Conservation (phyloP, 1,140 invertebrate species). For the Drosophila pachea region DNA sequence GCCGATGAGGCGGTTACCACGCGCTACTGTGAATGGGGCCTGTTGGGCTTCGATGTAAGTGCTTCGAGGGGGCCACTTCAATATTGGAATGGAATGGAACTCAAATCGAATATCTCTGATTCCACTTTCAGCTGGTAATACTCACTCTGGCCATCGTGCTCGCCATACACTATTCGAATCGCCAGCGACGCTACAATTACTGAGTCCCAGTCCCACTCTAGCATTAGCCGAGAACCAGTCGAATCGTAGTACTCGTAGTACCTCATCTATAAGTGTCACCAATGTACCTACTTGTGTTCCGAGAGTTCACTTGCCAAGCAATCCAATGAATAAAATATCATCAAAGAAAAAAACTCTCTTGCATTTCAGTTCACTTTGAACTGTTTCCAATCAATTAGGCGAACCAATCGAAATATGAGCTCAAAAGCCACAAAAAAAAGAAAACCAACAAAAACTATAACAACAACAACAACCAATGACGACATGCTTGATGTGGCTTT, state of each 20-base stretch:
- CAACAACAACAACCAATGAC: constrained; percentile 29
- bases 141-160: constrained; percentile 57
- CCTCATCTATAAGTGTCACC: constrained; percentile 56
- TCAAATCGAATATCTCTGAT: neutral
- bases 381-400: constrained; percentile 53
- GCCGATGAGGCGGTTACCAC: constrained; percentile 79
- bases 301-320: constrained; percentile 58
- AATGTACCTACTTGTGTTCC: constrained; percentile 52
- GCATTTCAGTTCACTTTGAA: constrained; percentile 4
- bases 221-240: constrained; percentile 12
- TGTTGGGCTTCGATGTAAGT: constrained; percentile 67
- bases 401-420: constrained; percentile 33
- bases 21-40: constrained; percentile 58
- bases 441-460: constrained; percentile 21
- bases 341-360: constrained; percentile 15
- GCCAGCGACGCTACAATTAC: constrained; percentile 58
- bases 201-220: constrained; percentile 12
- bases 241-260: constrained; percentile 34
- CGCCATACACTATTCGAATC: constrained; percentile 72
- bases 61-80: neutral
- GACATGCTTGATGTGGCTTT: constrained; percentile 26
- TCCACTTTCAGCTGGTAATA: constrained; percentile 51
- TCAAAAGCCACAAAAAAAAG: constrained; percentile 8
- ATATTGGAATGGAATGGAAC: neutral
- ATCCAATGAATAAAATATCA: constrained; percentile 44